Conservation (phyloP, 92 coral and sea anemone genomes). For the Palythoa caribaeorum region DNA sequence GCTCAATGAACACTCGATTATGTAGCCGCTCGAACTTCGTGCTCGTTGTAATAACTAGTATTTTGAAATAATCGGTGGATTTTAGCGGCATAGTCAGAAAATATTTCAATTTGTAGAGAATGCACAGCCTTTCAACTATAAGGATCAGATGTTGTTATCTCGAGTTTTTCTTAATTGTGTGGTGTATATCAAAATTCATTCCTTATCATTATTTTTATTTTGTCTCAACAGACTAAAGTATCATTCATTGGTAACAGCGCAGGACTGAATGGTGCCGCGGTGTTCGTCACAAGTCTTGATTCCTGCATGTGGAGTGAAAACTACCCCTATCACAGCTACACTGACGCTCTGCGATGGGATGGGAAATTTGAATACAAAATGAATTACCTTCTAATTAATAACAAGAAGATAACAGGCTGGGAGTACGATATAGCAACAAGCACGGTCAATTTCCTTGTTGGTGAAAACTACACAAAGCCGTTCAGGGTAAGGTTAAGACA, state of each 20-base stretch:
- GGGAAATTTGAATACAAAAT: conserved; percentile 68
- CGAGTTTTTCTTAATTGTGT: too few relatives aligned
- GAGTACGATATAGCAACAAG: conserved; percentile 85
- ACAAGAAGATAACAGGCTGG: conserved; percentile 54
- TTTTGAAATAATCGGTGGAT: too few relatives aligned
- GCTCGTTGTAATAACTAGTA: too few relatives aligned
- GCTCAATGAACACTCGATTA: too few relatives aligned
- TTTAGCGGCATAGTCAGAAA: too few relatives aligned
- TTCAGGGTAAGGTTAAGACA: neutral
- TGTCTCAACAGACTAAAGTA: conserved; percentile 71
- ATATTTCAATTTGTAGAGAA: too few relatives aligned
- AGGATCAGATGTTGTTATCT: too few relatives aligned
- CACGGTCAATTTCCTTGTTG: conserved; percentile 58
- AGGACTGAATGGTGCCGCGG: conserved; percentile 86
- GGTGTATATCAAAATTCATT: too few relatives aligned
- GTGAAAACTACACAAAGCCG: conserved; percentile 19
- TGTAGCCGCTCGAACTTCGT: too few relatives aligned
- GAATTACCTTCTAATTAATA: conserved; percentile 64
- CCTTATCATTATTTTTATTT: neutral
- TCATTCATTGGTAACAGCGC: conserved; percentile 86
- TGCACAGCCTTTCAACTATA: too few relatives aligned
- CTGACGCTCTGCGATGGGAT: conserved; percentile 83
- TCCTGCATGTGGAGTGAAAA: conserved; percentile 89
- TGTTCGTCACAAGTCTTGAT: conserved; percentile 73
- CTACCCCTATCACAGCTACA: conserved; percentile 70